Evolutionary conservation across 2,888 invertebrate species (phyloP).

Genomic region (Hipparchia semele): DNA sequence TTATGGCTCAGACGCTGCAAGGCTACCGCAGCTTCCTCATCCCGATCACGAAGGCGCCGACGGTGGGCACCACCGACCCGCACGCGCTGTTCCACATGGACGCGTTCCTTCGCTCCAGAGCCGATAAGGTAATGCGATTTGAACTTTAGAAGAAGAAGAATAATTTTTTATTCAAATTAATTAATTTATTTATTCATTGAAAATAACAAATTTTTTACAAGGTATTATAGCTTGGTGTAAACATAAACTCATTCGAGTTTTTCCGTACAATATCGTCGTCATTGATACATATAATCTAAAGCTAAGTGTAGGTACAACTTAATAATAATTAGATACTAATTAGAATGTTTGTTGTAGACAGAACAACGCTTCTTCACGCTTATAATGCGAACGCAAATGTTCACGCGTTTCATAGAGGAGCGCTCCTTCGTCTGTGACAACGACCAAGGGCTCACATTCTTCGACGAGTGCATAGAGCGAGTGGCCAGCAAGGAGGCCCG

Average conservation of each 20-base stretch:
- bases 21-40: conserved; percentile 94
- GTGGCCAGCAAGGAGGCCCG: conserved; percentile 50
- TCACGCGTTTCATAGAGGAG: conserved; percentile 99
- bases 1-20: conserved; percentile 95
- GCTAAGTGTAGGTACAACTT: no score
- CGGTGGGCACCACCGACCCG: conserved; percentile 97
- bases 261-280: no score
- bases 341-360: conserved; percentile 65
- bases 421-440: conserved; percentile 99
- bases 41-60: conserved; percentile 97
- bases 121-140: conserved; percentile 84
- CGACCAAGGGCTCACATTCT: conserved; percentile 94
- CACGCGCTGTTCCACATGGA: conserved; percentile 97
- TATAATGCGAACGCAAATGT: conserved; percentile 97
- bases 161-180: no score
- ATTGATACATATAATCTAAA: no score
- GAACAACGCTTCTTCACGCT: conserved; percentile 94
- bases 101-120: conserved; percentile 92
- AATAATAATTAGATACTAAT: no score
- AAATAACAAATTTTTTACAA: no score
- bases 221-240: no score
- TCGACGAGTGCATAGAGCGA: conserved; percentile 98
- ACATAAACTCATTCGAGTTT: no score
- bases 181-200: no score
- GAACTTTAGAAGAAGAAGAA: no score